Percentiles rank a stretch among this genome's conserved stretches.
phyloP scores from a whole-genome alignment of 92 coral and sea anemone genomes.

The Meandrina meandrites region DNA sequence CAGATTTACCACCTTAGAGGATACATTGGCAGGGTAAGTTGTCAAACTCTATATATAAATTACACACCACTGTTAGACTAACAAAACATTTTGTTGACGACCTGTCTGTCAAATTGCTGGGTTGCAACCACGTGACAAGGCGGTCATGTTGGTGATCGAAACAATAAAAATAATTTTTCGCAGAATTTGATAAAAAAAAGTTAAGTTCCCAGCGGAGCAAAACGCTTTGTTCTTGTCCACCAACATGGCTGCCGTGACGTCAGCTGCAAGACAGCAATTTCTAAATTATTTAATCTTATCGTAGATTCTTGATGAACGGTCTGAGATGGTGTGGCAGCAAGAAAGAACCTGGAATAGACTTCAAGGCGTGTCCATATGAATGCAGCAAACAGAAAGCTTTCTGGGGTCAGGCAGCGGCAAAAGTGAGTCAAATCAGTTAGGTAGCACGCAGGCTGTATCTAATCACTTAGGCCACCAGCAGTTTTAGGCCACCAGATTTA shows the following conservation, averaged over 20 bases:
- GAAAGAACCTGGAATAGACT: slow-evolving; percentile 79
- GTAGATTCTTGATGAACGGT: slow-evolving; percentile 75
- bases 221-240: too few relatives aligned
- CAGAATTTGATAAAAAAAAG: too few relatives aligned
- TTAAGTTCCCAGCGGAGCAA: too few relatives aligned
- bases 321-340: slow-evolving; percentile 93
- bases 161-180: too few relatives aligned
- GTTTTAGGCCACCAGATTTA: neutral
- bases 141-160: too few relatives aligned
- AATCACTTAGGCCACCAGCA: too few relatives aligned
- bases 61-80: neutral
- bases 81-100: neutral
- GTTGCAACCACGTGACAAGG: too few relatives aligned
- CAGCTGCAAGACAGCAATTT: too few relatives aligned
- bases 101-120: neutral
- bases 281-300: neutral
- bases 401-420: slow-evolving; percentile 96
- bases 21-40: slow-evolving; percentile 92
- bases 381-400: slow-evolving; percentile 90
- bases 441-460: too few relatives aligned
- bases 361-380: slow-evolving; percentile 87
- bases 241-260: too few relatives aligned
- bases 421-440: slow-evolving; percentile 31
- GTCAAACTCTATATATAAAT: neutral
- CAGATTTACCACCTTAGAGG: slow-evolving; percentile 89